Evolutionary conservation across 2,113 vertebrate species (phyloP).

Genomic region (Egretta garzetta): DNA sequence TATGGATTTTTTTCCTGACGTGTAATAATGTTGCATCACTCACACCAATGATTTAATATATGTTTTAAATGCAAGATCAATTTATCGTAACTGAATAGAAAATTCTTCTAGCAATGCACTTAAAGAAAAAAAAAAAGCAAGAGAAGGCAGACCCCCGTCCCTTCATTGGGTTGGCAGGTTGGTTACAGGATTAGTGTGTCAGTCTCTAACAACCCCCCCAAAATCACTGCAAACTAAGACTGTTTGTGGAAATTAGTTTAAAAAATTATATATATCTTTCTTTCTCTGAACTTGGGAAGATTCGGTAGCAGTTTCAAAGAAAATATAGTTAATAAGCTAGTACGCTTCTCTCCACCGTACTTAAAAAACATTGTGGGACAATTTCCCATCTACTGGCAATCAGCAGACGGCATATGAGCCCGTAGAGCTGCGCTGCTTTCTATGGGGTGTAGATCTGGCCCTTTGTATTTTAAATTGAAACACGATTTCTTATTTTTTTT

Average conservation of each 20-base stretch:
- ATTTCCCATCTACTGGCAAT: background rate
- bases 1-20: constrained; percentile 59
- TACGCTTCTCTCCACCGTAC: background rate
- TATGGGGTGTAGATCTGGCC: background rate
- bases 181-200: background rate
- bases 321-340: background rate
- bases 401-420: background rate
- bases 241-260: background rate
- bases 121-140: background rate
- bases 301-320: background rate
- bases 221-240: background rate
- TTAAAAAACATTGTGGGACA: background rate
- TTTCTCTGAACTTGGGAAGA: background rate
- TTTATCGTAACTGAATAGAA: constrained; percentile 15
- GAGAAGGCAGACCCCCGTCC: background rate
- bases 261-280: too few relatives aligned
- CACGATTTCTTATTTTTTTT: background rate
- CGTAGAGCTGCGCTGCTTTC: rapidly evolving
- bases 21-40: constrained; percentile 60
- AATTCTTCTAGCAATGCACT: background rate
- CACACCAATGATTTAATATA: constrained; percentile 42
- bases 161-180: background rate
- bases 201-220: background rate
- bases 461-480: constrained; percentile 7
- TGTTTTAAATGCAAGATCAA: constrained; percentile 51